A percentile compares a stretch with the other conserved stretches of the same genome.
These are phyloP conservation scores for Hesperophylax magnus DNA, from an alignment of 1,140 invertebrate species.

Conservation along the genomic window DNA sequence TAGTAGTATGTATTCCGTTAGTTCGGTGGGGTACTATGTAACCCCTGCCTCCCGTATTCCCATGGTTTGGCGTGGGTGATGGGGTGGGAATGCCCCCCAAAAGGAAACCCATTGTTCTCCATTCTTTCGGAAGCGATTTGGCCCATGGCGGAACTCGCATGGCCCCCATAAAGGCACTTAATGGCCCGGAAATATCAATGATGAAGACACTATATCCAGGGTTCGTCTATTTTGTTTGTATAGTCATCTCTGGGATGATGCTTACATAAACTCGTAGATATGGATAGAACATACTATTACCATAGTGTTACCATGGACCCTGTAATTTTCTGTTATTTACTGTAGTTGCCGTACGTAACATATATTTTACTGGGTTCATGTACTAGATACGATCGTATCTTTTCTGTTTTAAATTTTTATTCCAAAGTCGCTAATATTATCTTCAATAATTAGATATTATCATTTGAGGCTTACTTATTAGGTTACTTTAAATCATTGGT, in stretches of 20 bases:
- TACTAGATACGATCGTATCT: no score
- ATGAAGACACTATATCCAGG: conserved; percentile 57
- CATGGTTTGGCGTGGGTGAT: neutral
- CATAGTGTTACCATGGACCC: neutral
- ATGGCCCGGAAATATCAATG: conserved; percentile 58
- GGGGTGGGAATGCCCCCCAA: conserved; percentile 21
- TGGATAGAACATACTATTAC: neutral
- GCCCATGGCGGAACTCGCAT: conserved; percentile 51
- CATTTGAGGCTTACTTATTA: no score
- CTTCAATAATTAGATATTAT: no score
- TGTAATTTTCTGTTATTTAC: conserved; percentile 21
- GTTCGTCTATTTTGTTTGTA: conserved; percentile 57
- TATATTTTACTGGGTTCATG: no score
- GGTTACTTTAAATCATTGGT: no score
- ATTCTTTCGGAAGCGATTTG: conserved; percentile 57
- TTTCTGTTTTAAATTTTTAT: no score
- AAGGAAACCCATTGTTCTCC: conserved; percentile 50
- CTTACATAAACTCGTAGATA: conserved; percentile 34
- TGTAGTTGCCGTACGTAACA: neutral
- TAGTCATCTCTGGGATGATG: conserved; percentile 32
- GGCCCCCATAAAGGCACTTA: conserved; percentile 54
- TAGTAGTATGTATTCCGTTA: no score
- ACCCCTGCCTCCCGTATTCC: no score
- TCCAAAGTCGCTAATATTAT: no score
- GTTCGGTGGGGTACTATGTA: no score